Evolutionary conservation across 2,888 invertebrate genomes (phyloP).

Genomic region (Leptinotarsa peninsularis): DNA sequence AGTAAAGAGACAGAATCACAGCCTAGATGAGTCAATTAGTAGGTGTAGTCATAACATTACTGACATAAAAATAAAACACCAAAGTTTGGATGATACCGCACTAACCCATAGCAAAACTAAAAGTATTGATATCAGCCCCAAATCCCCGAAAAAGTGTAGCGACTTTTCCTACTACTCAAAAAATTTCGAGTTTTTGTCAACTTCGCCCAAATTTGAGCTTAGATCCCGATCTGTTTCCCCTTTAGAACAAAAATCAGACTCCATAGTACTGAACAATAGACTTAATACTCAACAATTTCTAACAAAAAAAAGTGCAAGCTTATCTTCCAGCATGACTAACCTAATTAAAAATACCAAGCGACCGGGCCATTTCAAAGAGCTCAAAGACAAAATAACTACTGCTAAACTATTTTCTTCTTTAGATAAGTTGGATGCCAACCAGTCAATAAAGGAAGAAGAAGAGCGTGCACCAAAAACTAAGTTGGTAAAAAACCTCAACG

Average conservation of each 20-base stretch:
- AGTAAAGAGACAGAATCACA: constrained; percentile 77
- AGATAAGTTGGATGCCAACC: constrained; percentile 69
- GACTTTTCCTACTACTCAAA: constrained; percentile 25
- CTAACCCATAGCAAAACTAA: constrained; percentile 55
- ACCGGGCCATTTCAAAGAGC: constrained; percentile 69
- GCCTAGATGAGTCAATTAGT: constrained; percentile 78
- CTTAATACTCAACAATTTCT: constrained; percentile 55
- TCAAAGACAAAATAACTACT: constrained; percentile 70
- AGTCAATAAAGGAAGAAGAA: constrained; percentile 62
- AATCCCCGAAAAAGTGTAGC: constrained; percentile 44
- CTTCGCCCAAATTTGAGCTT: constrained; percentile 48
- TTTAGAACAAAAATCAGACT: constrained; percentile 64
- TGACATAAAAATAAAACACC: constrained; percentile 73
- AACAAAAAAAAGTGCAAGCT: constrained; percentile 55
- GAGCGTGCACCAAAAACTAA: constrained; percentile 64
- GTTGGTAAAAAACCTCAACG: constrained; percentile 83
- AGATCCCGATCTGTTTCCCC: constrained; percentile 65
- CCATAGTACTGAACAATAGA: constrained; percentile 60
- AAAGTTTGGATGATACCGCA: constrained; percentile 76
- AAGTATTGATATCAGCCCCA: constrained; percentile 47
- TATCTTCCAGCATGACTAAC: constrained; percentile 65
- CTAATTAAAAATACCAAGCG: constrained; percentile 63
- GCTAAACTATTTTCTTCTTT: constrained; percentile 71
- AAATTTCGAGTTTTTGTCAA: constrained; percentile 29
- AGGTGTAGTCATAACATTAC: constrained; percentile 65